Conservation (phyloP, 2,113 vertebrate genomes). For the Etia nguti region DNA sequence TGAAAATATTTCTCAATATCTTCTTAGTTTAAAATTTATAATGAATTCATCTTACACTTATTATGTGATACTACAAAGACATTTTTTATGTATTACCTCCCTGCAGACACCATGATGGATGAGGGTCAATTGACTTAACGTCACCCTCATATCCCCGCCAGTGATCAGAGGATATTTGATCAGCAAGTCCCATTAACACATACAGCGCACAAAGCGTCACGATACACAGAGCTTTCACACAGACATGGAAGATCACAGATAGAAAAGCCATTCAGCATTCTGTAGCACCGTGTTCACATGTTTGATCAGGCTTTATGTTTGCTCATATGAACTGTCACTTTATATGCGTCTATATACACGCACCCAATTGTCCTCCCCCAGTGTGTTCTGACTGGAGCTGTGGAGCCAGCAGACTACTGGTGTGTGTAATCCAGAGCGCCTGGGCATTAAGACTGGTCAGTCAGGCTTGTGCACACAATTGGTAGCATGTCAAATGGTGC, state of each 20-base stretch:
- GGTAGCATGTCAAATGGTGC: slow-evolving; percentile 2
- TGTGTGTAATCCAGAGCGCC: slow-evolving; percentile 42
- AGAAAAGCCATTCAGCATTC: slow-evolving; percentile 21
- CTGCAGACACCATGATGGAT: background rate
- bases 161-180: slow-evolving; percentile 50
- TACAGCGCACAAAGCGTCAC: slow-evolving; percentile 7
- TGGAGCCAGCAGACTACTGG: slow-evolving; percentile 7
- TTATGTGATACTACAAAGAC: background rate
- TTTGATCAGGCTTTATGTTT: slow-evolving; percentile 57
- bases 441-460: slow-evolving; percentile 29
- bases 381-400: background rate
- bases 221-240: background rate
- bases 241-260: slow-evolving; percentile 21
- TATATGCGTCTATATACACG: slow-evolving; percentile 14
- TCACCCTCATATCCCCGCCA: background rate
- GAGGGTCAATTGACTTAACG: slow-evolving; percentile 7
- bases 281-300: background rate
- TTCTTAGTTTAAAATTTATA: background rate
- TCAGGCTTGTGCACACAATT: slow-evolving; percentile 34
- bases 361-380: slow-evolving; percentile 48
- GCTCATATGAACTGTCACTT: slow-evolving; percentile 44
- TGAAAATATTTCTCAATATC: background rate
- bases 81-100: background rate
- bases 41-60: background rate
- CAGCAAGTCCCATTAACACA: slow-evolving; percentile 33